A percentile compares a stretch with the other conserved stretches of the same genome.
phyloP scores from a whole-genome alignment of 2,113 vertebrate genomes.

The Alexandromys fortis region DNA sequence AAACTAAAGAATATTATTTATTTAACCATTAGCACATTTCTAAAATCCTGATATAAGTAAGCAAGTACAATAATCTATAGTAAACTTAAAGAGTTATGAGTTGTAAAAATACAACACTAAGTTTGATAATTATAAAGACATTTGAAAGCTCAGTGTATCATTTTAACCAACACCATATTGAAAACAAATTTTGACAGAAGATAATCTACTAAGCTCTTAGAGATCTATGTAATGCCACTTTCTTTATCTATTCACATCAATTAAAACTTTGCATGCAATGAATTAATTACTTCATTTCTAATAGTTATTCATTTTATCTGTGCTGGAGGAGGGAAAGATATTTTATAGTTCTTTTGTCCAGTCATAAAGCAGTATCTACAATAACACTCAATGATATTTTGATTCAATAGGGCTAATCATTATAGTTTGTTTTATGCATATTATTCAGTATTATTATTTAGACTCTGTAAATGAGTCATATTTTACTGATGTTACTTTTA shows the following conservation, averaged over 20 bases:
- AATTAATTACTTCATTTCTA: background rate
- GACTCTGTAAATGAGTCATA: background rate
- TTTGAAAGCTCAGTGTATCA: background rate
- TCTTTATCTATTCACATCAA: background rate
- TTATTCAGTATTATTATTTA: background rate
- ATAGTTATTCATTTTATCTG: background rate
- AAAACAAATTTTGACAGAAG: background rate
- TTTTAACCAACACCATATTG: background rate
- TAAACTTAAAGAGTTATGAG: background rate
- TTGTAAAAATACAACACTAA: background rate
- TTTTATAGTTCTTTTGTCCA: slow-evolving; percentile 1
- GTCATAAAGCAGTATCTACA: background rate
- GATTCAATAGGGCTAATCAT: background rate
- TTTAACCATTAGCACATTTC: background rate
- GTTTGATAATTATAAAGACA: background rate
- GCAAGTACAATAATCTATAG: background rate
- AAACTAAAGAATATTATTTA: background rate
- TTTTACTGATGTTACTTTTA: background rate
- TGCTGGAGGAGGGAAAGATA: background rate
- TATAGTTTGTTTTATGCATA: background rate
- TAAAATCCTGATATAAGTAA: background rate
- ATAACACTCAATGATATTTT: background rate
- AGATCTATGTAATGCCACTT: background rate
- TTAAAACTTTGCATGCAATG: background rate
- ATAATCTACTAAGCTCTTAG: background rate